Evolutionary conservation across 2,888 invertebrate species (phyloP), one percentile per base, ranked within the genome.

Genomic region (Palloptera scutellata): DNA sequence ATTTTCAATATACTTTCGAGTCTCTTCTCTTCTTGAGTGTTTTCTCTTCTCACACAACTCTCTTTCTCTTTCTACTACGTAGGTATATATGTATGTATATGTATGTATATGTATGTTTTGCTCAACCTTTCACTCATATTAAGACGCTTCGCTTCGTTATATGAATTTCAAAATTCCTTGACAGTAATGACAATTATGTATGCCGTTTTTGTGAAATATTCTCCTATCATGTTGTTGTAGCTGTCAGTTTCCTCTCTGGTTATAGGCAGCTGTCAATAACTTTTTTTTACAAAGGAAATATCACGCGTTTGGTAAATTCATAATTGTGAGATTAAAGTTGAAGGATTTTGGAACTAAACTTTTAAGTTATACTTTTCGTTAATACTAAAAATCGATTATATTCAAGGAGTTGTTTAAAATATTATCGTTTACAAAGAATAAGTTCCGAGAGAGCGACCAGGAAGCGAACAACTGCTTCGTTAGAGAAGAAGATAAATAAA

Each of bases 231-330:
- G n/a, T 6, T 30, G 3, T 30, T 6, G 67, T 68, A 64, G 61
- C 72, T 73, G 73, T 72, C 73, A 72, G 58, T 73, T 69, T 69
- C 68, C 69, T 61, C 43, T 51, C 66, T 51, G 54, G 58, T 55
- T 66, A 67, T 63, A 69, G 71, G 70, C 73, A 72, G 72, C 73
- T 73, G 73, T 73, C 73, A 73, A 68, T 71, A 61, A 57, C 48
- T 66, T 12, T 64, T 61, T 59, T 19, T 42, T 10, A 52, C 30
- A 41, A 11, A 62, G 17, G 41, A 15, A n/a, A 63, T 40, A 48
- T 61, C 48, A 30, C 15, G 52, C 15, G 52, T 51, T 51, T 52
- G 51, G n/a, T 13, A 65, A 66, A 66, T 66, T 66, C 30, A 4
- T 30, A 30, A 30, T 6, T 30, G 2, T 30, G 30, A 30, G 6